Evolutionary conservation across 2,797 vertebrate species (phyloP), one percentile per base, ranked within the genome.

Genomic region (Clarias laeviceps): DNA sequence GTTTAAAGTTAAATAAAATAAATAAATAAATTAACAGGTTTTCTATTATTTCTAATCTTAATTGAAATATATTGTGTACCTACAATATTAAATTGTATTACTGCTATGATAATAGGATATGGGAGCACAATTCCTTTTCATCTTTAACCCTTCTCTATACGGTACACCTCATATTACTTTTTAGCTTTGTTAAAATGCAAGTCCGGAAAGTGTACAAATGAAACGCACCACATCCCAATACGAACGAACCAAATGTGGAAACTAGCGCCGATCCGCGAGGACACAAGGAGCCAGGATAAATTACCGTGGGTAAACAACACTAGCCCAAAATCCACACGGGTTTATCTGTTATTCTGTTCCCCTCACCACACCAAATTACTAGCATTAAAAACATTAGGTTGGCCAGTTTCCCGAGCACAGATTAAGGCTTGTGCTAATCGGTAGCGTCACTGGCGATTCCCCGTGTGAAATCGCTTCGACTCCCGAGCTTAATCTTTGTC

Each of bases 391-490:
- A 76, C 86, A 74, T 40, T 66, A 61, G 86, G 45, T 37, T 82
- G 86, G 78, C 82, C 62, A 5, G n/a, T 61, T 84, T 87, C 82
- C 86, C 40, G 70, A 73, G 64, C 82, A 61, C 56, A 74, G 86
- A 87, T 87, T 77, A 84, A 77, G 69, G 24, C 64, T 76, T 59
- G 50, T 77, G 68, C 82, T 77, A 76, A 84, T 84, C 50, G 62
- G 37, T 64, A 69, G 70, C 69, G 56, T 80, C 86, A 76, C 37
- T 68, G 77, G 34, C 76, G 82, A 81, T 84, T 84, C 78, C 76
- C 82, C 18, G 62, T 69, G 78, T 82, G 82, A 87, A 87, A 84
- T 87, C 69, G 62, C 45, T 79, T 82, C 32, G 59, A 86, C 56
- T 77, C 73, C 59, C 7, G 66, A 69, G 78, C 79, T 82, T 87